Conservation (phyloP, 2,797 vertebrate genomes). For the Melanotaenia pygmaea region DNA sequence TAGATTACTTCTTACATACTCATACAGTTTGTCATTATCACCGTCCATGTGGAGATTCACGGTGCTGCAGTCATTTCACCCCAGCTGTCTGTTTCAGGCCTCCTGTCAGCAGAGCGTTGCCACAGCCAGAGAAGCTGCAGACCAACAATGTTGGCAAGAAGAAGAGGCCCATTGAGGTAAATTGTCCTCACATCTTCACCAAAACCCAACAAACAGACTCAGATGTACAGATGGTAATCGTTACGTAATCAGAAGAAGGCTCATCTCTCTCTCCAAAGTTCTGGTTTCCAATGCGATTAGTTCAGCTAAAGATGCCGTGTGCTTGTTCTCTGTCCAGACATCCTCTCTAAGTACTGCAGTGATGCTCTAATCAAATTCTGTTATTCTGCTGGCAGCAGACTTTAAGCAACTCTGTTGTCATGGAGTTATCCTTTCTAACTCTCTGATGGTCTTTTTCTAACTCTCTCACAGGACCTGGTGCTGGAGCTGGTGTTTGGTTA, state of each 20-base stretch:
- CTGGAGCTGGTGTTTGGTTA: constrained; percentile 98
- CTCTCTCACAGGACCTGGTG: constrained; percentile 89
- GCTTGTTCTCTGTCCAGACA: constrained; percentile 32
- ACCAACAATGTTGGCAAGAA: constrained; percentile 99
- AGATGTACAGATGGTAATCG: background rate
- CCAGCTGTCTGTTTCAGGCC: constrained; percentile 91
- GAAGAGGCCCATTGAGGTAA: constrained; percentile 96
- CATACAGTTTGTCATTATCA: constrained; percentile 10
- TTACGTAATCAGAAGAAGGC: background rate
- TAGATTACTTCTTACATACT: background rate
- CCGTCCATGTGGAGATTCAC: constrained; percentile 28
- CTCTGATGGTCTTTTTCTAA: constrained; percentile 39
- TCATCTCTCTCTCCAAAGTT: constrained; percentile 11
- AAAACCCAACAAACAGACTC: background rate
- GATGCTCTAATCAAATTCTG: constrained; percentile 55
- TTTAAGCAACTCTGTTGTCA: constrained; percentile 63
- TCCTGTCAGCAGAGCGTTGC: constrained; percentile 96
- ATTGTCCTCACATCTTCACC: constrained; percentile 6
- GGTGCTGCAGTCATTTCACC: constrained; percentile 74
- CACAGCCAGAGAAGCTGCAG: constrained; percentile 97
- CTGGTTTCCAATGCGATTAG: constrained; percentile 43
- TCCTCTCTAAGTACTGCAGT: constrained; percentile 37
- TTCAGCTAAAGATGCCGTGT: constrained; percentile 21
- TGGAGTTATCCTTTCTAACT: constrained; percentile 70
- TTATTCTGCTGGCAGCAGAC: constrained; percentile 28